These are phyloP conservation scores for Beris chalybata DNA, from an alignment of 2,888 invertebrate species.

Conservation along the genomic window DNA sequence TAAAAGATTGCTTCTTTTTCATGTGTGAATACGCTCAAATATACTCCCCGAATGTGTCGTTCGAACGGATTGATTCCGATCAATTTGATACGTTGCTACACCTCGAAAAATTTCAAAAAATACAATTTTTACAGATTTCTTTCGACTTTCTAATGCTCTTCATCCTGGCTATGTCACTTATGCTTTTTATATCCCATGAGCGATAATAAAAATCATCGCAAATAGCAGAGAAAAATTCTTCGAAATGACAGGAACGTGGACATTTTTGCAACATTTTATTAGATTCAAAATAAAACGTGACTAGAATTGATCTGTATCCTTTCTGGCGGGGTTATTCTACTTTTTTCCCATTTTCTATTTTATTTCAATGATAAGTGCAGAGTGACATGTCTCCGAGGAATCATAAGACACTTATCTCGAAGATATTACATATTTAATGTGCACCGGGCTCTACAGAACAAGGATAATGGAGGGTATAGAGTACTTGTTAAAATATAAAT, in stretches of 20 bases:
- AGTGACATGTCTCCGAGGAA: background rate
- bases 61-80: no score
- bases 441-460: no score
- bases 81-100: no score
- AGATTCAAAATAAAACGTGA: slow-evolving; percentile 35
- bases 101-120: no score
- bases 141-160: no score
- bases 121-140: no score
- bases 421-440: slow-evolving; percentile 6
- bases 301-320: slow-evolving; percentile 18
- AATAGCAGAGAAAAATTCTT: slow-evolving; percentile 23
- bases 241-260: slow-evolving; percentile 34
- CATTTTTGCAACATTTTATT: slow-evolving; percentile 32
- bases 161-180: slow-evolving; percentile 5
- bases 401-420: slow-evolving; percentile 1
- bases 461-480: no score
- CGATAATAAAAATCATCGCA: slow-evolving; percentile 31
- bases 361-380: slow-evolving; percentile 8
- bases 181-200: slow-evolving; percentile 19
- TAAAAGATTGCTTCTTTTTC: no score
- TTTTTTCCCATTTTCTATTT: slow-evolving; percentile 4
- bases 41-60: no score
- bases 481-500: no score
- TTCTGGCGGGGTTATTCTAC: background rate
- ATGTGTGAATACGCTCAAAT: no score